Conservation (phyloP, 2,888 invertebrate species). For the Leptothorax acervorum region DNA sequence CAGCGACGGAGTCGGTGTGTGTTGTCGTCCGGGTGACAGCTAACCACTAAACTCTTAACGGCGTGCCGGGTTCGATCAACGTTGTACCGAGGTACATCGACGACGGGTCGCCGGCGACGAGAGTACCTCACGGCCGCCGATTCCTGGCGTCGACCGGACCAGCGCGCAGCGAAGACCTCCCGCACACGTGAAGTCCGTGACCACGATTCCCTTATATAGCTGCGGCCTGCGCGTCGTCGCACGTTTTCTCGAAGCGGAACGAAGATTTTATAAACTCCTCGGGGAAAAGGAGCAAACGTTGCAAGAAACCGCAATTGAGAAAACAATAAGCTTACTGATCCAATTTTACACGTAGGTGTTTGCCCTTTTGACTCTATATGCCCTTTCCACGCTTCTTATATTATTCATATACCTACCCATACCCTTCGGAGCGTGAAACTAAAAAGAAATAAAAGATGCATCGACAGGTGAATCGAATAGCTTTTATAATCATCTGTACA, state of each 20-base stretch:
- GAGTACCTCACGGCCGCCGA: not conserved
- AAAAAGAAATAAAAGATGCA: not conserved
- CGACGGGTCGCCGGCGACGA: not conserved
- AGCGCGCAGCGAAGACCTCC: not conserved
- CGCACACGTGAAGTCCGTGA: not conserved
- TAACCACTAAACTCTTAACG: slow-evolving; percentile 5
- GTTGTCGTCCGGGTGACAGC: slow-evolving; percentile 48
- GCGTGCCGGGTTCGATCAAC: not conserved
- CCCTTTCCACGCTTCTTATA: not conserved
- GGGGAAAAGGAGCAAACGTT: not conserved
- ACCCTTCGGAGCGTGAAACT: not conserved
- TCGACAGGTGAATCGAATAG: not conserved
- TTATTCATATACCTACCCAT: not conserved
- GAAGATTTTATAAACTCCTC: not conserved
- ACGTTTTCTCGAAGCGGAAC: not conserved
- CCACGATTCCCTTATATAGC: not conserved
- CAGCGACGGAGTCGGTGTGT: slow-evolving; percentile 63
- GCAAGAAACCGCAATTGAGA: not conserved
- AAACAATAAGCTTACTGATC: not conserved
- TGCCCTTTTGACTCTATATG: not conserved
- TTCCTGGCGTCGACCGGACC: not conserved
- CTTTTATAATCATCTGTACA: not conserved
- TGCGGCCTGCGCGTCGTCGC: not conserved
- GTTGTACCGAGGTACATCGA: not conserved
- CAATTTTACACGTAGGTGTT: not conserved